Conservation (phyloP, 2,113 vertebrate genomes). For the Dendropsophus ebraccatus region DNA sequence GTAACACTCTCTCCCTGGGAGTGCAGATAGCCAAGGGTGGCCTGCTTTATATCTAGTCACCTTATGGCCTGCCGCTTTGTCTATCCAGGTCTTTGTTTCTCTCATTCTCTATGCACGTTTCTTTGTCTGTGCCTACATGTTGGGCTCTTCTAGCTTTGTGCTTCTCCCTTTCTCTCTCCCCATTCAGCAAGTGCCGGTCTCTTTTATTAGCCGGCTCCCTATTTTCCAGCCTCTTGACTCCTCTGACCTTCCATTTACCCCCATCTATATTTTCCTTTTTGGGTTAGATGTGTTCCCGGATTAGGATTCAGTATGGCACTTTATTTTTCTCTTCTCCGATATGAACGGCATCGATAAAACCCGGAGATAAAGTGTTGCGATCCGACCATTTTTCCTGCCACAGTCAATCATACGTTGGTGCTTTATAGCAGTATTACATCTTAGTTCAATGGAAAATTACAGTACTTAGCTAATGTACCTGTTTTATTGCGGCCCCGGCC, state of each 20-base stretch:
- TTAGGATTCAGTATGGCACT: neutral
- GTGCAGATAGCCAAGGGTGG: neutral
- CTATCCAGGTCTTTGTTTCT: constrained; percentile 53
- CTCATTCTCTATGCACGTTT: constrained; percentile 51
- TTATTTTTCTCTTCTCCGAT: constrained; percentile 11
- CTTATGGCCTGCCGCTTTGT: constrained; percentile 47
- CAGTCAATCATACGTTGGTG: neutral
- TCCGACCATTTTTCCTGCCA: neutral
- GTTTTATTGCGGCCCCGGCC: constrained; percentile 14
- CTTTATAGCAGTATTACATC: constrained; percentile 5
- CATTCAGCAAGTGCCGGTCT: constrained; percentile 31
- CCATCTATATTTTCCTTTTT: constrained; percentile 26
- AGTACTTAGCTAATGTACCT: constrained; percentile 38
- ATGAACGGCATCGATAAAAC: neutral
- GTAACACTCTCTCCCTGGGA: neutral
- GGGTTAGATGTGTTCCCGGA: neutral
- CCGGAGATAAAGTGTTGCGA: neutral
- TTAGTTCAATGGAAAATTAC: constrained; percentile 20
- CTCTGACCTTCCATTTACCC: constrained; percentile 47
- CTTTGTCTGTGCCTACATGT: constrained; percentile 57
- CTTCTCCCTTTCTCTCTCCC: constrained; percentile 39
- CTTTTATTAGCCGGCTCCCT: neutral
- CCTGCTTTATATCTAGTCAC: constrained; percentile 37
- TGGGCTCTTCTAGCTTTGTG: constrained; percentile 35
- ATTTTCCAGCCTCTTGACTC: constrained; percentile 41